A percentile compares a stretch with the other conserved stretches of the same genome.
Evolutionary conservation across 2,888 invertebrate species (phyloP).

Genomic region (Trichacis sp.): DNA sequence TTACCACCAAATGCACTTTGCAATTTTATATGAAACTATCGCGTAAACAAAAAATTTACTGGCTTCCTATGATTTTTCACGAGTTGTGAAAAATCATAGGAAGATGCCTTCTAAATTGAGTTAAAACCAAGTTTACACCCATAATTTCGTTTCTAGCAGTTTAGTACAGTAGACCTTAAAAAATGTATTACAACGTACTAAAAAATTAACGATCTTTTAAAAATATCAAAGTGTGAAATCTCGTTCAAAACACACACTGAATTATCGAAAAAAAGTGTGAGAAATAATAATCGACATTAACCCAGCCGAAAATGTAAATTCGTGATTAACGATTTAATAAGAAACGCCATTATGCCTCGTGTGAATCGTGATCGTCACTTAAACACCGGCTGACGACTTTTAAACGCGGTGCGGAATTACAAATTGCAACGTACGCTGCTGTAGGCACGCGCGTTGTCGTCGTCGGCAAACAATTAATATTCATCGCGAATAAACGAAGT

Average conservation of each 20-base stretch:
- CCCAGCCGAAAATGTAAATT: neutral
- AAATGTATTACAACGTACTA: too few species aligned
- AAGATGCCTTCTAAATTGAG: too few species aligned
- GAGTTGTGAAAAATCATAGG: too few species aligned
- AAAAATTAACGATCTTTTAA: too few species aligned
- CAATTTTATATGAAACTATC: too few species aligned
- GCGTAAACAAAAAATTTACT: too few species aligned
- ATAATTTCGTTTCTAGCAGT: too few species aligned
- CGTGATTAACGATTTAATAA: constrained; percentile 3
- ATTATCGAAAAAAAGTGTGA: neutral
- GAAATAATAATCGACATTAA: neutral
- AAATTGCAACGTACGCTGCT: constrained; percentile 60
- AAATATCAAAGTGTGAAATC: neutral
- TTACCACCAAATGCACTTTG: too few species aligned
- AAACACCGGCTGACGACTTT: constrained; percentile 42
- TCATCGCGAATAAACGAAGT: constrained; percentile 68
- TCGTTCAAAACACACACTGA: neutral
- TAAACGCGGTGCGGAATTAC: constrained; percentile 56
- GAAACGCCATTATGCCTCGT: constrained; percentile 6
- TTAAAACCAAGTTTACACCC: too few species aligned
- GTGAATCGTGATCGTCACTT: constrained; percentile 8
- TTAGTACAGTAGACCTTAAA: too few species aligned
- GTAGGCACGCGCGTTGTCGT: constrained; percentile 44
- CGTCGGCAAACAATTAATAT: constrained; percentile 67
- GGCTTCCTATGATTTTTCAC: too few species aligned